A percentile compares a stretch with the other conserved stretches of the same genome.
These are phyloP conservation scores for Thalassophryne amazonica DNA, from an alignment of 2,797 vertebrate genomes.

Conservation along the genomic window DNA sequence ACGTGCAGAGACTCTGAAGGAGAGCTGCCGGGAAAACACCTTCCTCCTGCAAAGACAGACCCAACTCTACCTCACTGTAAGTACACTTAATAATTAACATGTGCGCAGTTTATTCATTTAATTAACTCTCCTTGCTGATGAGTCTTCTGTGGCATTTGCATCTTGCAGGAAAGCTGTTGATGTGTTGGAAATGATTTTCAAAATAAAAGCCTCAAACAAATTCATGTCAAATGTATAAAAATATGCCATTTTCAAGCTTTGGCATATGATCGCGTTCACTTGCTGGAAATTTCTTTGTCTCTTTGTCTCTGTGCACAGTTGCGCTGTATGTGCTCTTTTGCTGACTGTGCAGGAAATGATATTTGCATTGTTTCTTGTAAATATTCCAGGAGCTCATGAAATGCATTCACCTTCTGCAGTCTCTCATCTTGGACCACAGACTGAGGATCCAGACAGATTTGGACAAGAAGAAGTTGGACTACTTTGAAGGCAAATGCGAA, in stretches of 20 bases:
- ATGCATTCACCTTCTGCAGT: conserved; percentile 81
- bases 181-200: background rate
- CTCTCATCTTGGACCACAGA: conserved; percentile 80
- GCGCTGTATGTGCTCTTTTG: too few species aligned
- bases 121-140: background rate
- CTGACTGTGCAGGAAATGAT: too few species aligned
- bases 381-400: conserved; percentile 82
- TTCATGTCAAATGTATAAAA: too few species aligned
- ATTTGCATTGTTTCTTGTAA: too few species aligned
- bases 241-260: too few species aligned
- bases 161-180: background rate
- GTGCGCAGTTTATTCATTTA: too few species aligned
- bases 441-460: conserved; percentile 82
- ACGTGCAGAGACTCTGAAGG: conserved; percentile 67
- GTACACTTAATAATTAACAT: background rate
- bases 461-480: conserved; percentile 81
- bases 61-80: conserved; percentile 72
- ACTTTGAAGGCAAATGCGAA: conserved; percentile 85
- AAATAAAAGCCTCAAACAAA: background rate
- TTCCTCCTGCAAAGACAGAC: conserved; percentile 78
- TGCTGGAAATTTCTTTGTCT: too few species aligned
- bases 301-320: too few species aligned
- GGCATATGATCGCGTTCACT: too few species aligned
- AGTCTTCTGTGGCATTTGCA: background rate
- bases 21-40: conserved; percentile 66